Base-by-base conservation (phyloP, 92 coral and sea anemone genomes). In the Paramuricea clavata region DNA sequence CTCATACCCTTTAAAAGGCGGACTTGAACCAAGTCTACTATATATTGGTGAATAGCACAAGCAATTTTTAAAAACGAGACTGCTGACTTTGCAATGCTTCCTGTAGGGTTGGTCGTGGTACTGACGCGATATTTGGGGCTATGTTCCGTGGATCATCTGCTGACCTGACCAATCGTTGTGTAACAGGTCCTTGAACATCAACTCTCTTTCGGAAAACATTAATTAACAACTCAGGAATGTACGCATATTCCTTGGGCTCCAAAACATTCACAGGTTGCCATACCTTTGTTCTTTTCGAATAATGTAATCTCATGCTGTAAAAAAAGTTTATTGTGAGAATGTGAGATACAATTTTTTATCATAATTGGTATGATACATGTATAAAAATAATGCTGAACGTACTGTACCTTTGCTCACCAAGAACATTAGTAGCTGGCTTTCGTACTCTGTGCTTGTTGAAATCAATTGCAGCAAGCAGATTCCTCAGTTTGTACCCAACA, bases 51-150 rank as follows among this genome's bases (percentile, higher is more conserved):
- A n/a, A n/a, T n/a, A n/a, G n/a, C n/a, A 36, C 42, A 36, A 8
- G 64, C 22, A 2, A 56, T 56, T 17, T 17, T 23, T 31, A 23
- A 60, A 60, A 60, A 1, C 68, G 28, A 0, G 68, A 60, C 68
- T 60, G 68, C 31, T 60, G 68, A 60, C 31, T 21, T 26, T 60
- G 31, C 12, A 69, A 6, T n/a, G 32, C 32, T 30, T 25, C 27
- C 49, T 69, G 44, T 61, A 69, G 13, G 23, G 76, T 21, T 28
- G 76, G 76, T 34, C 32, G 76, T 28, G 76, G 76, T 19, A 69
- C 32, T 12, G 32, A 21, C 7, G 76, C 13, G 21, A 69, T 69
- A 34, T 32, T 69, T 6, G 12, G 43, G 21, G 44, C 76, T 5
- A 69, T 69, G 5, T 31, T 30, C 32, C 76, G 39, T 6, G 76